Evolutionary conservation across 1,140 invertebrate genomes (phyloP).

Genomic region (Anadara kagoshimensis): DNA sequence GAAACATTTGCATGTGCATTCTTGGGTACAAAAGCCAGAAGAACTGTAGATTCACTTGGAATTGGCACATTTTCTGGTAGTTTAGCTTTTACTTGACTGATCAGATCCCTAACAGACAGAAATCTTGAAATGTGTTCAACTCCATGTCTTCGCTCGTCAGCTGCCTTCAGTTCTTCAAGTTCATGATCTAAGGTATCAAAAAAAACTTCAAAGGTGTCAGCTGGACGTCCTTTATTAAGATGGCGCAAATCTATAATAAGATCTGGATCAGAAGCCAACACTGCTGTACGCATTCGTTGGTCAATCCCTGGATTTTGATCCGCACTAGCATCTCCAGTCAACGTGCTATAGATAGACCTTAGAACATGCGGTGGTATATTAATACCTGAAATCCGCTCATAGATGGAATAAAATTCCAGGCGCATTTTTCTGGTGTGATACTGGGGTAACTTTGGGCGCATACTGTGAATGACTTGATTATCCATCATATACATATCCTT

Average conservation of each 20-base stretch:
- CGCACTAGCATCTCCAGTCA: constrained; percentile 37
- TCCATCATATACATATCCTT: constrained; percentile 32
- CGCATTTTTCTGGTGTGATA: neutral
- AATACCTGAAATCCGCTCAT: constrained; percentile 23
- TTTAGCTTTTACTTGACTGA: too few relatives aligned
- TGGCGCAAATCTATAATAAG: too few relatives aligned
- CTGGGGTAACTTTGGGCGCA: constrained; percentile 2
- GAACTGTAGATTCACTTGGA: too few relatives aligned
- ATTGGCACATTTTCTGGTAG: too few relatives aligned
- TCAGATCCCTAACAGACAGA: too few relatives aligned
- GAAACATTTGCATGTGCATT: constrained; percentile 37
- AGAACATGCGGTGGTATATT: constrained; percentile 26
- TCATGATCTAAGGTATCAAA: constrained; percentile 1
- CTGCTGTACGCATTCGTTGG: constrained; percentile 16
- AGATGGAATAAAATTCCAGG: constrained; percentile 27
- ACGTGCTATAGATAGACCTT: constrained; percentile 10
- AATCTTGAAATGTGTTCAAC: too few relatives aligned
- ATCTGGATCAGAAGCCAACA: constrained; percentile 37
- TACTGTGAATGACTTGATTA: neutral
- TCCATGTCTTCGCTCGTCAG: too few relatives aligned
- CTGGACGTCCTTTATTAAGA: constrained; percentile 30
- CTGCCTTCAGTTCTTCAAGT: too few relatives aligned
- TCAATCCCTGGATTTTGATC: constrained; percentile 32
- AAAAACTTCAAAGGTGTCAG: constrained; percentile 24
- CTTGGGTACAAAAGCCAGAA: too few relatives aligned